Evolutionary conservation across 2,888 invertebrate species (phyloP).

Genomic region (Euphydryas editha): DNA sequence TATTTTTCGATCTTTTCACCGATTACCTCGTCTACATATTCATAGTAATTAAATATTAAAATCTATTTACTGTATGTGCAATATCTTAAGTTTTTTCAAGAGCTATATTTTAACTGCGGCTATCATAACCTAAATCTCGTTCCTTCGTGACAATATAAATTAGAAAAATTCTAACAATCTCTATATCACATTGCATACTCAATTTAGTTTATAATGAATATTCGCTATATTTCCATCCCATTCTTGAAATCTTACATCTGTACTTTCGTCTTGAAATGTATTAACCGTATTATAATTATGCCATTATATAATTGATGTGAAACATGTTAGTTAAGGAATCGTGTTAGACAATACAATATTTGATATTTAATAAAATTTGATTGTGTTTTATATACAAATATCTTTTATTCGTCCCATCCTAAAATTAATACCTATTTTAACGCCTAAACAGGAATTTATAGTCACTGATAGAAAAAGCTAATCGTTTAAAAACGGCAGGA

Average conservation of each 20-base stretch:
- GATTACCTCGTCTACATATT: conserved; percentile 16
- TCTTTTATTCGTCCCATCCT: conserved; percentile 54
- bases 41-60: conserved; percentile 14
- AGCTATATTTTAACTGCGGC: conserved; percentile 42
- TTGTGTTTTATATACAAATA: conserved; percentile 75
- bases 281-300: conserved; percentile 72
- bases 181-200: conserved; percentile 34
- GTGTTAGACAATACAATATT: conserved; percentile 84
- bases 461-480: too few species aligned
- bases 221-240: conserved; percentile 42
- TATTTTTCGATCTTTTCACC: conserved; percentile 25
- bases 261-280: conserved; percentile 65
- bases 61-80: conserved; percentile 25
- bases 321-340: conserved; percentile 82
- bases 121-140: conserved; percentile 66
- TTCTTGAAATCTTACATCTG: conserved; percentile 52
- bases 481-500: too few species aligned
- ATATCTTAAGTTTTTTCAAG: conserved; percentile 30
- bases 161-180: conserved; percentile 39
- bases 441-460: too few species aligned
- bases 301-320: conserved; percentile 77
- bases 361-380: conserved; percentile 84
- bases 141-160: conserved; percentile 69
- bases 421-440: too few species aligned
- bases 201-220: conserved; percentile 37